Base-by-base conservation (phyloP, 2,888 invertebrate species). In the Erpobdella octoculata region DNA sequence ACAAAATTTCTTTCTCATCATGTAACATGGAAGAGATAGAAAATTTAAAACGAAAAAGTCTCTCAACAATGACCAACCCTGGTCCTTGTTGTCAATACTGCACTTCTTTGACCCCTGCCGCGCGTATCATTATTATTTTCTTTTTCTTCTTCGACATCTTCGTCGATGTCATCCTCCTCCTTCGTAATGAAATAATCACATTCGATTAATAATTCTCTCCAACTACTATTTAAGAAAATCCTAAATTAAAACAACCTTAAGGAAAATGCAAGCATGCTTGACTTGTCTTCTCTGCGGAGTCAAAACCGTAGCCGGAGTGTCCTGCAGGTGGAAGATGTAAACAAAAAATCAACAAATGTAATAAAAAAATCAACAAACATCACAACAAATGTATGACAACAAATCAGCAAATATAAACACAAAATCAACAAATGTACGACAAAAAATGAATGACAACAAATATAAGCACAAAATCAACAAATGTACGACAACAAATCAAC, bases 191-290 rank as follows among this genome's bases (percentile, higher is more conserved):
- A 71, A 12, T 33, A 28, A 38, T 12, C 38, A 37, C 36, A 61
- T 59, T 5, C 9, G 21, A 53, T 31, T 41, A 28, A 37, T n/a
- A 35, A 18, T 48, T 25, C 41, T 61, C 1, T 5, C 36, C 8
- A 15, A 15, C 36, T 21, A 58, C 15, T 12, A 59, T 8, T 15
- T 41, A 12, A 65, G 53, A 35, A 6, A 33, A 15, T 28, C 36
- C 35, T 31, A 61, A n/a, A 28, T n/a, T 58, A 15, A 70, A 12
- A 15, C 18, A 18, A 78, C 82, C 78, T 93, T 94, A 35, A 96
- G 87, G 83, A 93, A 94, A 77, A 97, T 93, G 9, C 94, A 93
- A 74, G 96, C 89, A 80, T 94, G 93, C 82, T 95, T 96, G 6
- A 95, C 88, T 80, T 92, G 92, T 85, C 96, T 96, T 83, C 95